Conservation (phyloP, 37 sponge, comb jelly and placozoan species). For the Chondrosia reniformis region DNA sequence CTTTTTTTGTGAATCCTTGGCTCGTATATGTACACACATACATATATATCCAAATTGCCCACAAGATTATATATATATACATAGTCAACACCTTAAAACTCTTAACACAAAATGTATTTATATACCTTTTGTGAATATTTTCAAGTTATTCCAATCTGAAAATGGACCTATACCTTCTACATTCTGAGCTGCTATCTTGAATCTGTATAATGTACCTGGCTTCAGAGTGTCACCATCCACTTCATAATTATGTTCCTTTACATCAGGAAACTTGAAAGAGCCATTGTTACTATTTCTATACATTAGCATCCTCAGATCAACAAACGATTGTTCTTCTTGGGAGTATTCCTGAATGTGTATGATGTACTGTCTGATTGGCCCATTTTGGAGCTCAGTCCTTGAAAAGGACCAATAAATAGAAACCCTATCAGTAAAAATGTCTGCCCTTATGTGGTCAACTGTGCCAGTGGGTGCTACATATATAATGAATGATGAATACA, state of each 20-base stretch:
- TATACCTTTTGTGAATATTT: neutral
- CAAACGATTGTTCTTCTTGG: too few species aligned
- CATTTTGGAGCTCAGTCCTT: neutral
- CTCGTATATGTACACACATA: neutral
- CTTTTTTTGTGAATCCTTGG: neutral
- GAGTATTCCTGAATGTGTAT: neutral
- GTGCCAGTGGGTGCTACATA: too few species aligned
- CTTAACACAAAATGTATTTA: neutral
- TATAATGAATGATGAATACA: too few species aligned
- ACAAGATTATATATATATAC: neutral
- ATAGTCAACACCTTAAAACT: neutral
- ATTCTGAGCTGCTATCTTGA: neutral
- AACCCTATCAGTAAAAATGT: too few species aligned
- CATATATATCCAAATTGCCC: neutral
- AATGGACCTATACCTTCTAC: neutral
- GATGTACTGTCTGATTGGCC: neutral
- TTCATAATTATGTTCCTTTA: neutral
- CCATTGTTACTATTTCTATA: neutral
- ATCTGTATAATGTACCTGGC: neutral
- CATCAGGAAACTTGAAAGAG: neutral
- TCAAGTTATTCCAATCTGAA: neutral
- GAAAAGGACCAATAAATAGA: neutral
- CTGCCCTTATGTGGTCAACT: too few species aligned
- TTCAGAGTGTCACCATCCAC: neutral
- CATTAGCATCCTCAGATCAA: too few species aligned